Evolutionary conservation across 1,140 invertebrate genomes (phyloP).

Genomic region (Palaemon carinicauda): DNA sequence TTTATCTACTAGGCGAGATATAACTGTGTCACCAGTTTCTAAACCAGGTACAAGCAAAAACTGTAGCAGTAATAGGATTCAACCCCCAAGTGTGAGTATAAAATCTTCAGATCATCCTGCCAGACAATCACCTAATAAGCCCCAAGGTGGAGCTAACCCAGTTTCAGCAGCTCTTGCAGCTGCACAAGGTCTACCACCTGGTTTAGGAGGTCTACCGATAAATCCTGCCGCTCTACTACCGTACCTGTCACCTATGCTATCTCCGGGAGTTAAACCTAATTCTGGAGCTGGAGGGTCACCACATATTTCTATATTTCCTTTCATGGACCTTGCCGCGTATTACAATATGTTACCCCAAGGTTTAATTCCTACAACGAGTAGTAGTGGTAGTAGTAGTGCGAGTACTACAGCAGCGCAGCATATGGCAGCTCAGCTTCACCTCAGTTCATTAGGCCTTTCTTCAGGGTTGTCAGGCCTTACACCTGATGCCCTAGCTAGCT

Average conservation of each 20-base stretch:
- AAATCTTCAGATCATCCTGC: conserved; percentile 46
- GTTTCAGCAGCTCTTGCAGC: conserved; percentile 23
- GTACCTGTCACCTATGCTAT: conserved; percentile 44
- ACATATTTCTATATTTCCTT: conserved; percentile 50
- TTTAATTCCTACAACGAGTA: conserved; percentile 40
- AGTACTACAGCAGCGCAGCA: conserved; percentile 41
- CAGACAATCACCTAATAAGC: conserved; percentile 47
- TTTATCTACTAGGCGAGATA: conserved; percentile 57
- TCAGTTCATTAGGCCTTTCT: conserved; percentile 53
- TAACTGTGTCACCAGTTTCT: conserved; percentile 58
- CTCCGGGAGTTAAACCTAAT: conserved; percentile 42
- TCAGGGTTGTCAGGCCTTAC: conserved; percentile 43
- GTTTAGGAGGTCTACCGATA: conserved; percentile 39
- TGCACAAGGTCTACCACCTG: conserved; percentile 54
- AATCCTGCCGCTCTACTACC: conserved; percentile 46
- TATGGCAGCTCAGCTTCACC: conserved; percentile 56
- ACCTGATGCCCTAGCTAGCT: conserved; percentile 53
- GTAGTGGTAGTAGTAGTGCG: conserved; percentile 16
- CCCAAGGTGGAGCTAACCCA: conserved; percentile 16
- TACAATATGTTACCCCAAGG: conserved; percentile 54
- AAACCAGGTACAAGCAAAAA: conserved; percentile 55
- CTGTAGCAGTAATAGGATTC: conserved; percentile 42
- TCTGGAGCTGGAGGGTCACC: conserved; percentile 48
- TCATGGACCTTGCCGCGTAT: conserved; percentile 57
- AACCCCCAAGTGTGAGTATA: conserved; percentile 57